Evolutionary conservation across 2,888 invertebrate species (phyloP).

Genomic region (Drepanosiphum platanoidis): DNA sequence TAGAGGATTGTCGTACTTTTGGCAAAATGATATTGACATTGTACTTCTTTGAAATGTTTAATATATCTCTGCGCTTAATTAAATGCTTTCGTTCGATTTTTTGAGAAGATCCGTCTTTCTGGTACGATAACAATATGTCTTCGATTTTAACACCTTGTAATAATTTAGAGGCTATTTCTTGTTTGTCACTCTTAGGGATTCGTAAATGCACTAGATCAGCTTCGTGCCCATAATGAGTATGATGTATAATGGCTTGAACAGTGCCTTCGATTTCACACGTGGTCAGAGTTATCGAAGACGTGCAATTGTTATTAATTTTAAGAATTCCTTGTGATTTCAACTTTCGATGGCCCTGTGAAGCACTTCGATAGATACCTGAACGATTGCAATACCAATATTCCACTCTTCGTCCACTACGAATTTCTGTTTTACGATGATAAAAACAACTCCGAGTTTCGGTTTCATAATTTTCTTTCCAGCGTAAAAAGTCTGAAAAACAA

Average conservation of each 20-base stretch:
- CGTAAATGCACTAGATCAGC: conserved; percentile 42
- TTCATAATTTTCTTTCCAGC: conserved; percentile 49
- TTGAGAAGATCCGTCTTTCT: conserved; percentile 12
- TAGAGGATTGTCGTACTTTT: not conserved
- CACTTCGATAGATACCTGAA: conserved; percentile 34
- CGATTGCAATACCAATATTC: conserved; percentile 58
- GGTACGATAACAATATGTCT: conserved; percentile 27
- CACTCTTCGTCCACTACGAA: conserved; percentile 24
- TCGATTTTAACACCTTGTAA: conserved; percentile 44
- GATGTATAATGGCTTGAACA: conserved; percentile 33
- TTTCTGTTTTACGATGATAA: conserved; percentile 46
- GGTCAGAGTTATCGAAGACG: conserved; percentile 43
- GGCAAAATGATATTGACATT: conserved; percentile 21
- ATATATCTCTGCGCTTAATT: conserved; percentile 45
- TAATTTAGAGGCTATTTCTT: conserved; percentile 49
- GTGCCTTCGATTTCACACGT: conserved; percentile 10
- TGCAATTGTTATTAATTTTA: conserved; percentile 52
- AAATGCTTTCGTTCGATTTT: conserved; percentile 44
- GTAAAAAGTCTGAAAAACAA: conserved; percentile 39
- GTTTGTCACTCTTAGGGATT: conserved; percentile 48
- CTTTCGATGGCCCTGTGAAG: conserved; percentile 5
- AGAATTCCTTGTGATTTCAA: conserved; percentile 50
- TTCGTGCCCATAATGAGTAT: conserved; percentile 50
- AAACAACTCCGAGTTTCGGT: conserved; percentile 37
- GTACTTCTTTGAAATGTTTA: conserved; percentile 47